phyloP scores from a whole-genome alignment of 2,113 vertebrate species.

The Leucopsar rothschildi region DNA sequence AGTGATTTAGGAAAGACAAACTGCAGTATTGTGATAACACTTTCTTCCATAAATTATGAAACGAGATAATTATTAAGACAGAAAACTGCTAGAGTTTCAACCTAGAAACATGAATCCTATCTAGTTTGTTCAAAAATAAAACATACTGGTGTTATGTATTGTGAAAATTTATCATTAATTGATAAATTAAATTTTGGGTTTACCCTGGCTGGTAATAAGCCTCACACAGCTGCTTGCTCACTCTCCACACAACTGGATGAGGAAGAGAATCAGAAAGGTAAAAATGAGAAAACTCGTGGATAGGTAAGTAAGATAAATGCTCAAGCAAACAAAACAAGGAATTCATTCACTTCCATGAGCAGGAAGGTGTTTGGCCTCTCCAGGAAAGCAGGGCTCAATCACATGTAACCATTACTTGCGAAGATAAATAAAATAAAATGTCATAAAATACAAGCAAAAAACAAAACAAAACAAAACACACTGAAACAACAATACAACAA shows the following conservation, averaged over 20 bases:
- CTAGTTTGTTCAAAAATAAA: not conserved
- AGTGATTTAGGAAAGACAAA: not conserved
- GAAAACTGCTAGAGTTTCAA: not conserved
- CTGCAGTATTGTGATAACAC: fast-evolving
- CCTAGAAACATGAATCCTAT: fast-evolving
- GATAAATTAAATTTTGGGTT: not conserved
- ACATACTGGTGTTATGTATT: not conserved
- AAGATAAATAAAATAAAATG: not conserved
- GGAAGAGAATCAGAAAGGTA: not conserved
- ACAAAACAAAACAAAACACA: not conserved
- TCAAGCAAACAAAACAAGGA: not conserved
- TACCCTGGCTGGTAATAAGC: not conserved
- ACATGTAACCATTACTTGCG: fast-evolving
- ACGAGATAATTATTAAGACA: not conserved
- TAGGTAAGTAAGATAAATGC: not conserved
- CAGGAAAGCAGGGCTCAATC: not conserved
- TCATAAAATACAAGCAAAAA: no score
- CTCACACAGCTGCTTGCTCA: fast-evolving
- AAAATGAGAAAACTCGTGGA: not conserved
- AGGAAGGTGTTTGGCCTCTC: not conserved
- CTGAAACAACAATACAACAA: no score
- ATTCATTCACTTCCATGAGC: not conserved
- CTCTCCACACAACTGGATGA: not conserved
- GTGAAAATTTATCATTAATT: not conserved
- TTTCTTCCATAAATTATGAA: not conserved